Evolutionary conservation across 2,888 invertebrate species (phyloP), one percentile per base, ranked within the genome.

Genomic region (Agrypnus murinus): DNA sequence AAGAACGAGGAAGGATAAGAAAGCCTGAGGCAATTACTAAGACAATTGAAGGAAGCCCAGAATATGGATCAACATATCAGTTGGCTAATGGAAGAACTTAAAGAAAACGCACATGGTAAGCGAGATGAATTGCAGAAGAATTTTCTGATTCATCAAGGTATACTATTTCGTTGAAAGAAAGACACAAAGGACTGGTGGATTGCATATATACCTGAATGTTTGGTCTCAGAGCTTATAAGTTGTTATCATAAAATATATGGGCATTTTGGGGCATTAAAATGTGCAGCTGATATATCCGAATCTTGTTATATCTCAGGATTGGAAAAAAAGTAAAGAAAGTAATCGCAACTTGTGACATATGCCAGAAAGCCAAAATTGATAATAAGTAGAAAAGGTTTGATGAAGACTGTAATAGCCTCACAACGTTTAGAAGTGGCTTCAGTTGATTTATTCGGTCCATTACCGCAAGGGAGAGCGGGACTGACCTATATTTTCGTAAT

Each of bases 401-500:
- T 40, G 40, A 5, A n/a, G n/a, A n/a, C 10, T 8, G 40, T 40
- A 8, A n/a, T 8, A 4, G 40, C 40, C 8, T 4, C 8, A 40
- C 6, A n/a, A n/a, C 40, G 8, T 4, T n/a, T 40, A 4, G 10
- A 40, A 40, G 3, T 40, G 12, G 40, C n/a, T 7, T 40, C 40
- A 4, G 40, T 40, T 9, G 46, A 46, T 46, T 46, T 46, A n/a
- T 46, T 12, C 14, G 46, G 19, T 8, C 10, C 66, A 2, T 9
- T 38, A 6, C 65, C 69, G 5, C 38, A 9, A 2, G 25, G 50
- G 9, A 8, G 57, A 5, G 25, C 43, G 1, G 63, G 63, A 0
- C 48, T 43, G 1, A n/a, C n/a, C 0, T 72, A 69, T 17, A 38
- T 72, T 9, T 50, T 70, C 9, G 72, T 69, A 0, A 15, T 69